Conservation (phyloP, 2,888 invertebrate species). For the Dicycla oo region DNA sequence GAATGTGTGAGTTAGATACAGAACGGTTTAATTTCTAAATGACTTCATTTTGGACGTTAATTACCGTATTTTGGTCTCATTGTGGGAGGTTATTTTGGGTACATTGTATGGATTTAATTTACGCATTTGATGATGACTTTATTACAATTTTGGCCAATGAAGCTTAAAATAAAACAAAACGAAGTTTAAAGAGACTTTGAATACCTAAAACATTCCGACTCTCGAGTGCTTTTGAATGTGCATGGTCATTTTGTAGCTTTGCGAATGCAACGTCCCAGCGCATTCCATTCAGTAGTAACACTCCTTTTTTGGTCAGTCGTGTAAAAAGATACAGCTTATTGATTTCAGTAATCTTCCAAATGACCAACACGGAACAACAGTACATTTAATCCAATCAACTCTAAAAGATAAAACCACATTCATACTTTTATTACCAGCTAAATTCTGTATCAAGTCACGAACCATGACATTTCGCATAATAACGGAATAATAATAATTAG, state of each 20-base stretch:
- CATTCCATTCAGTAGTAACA: background rate
- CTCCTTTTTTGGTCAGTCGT: too few species aligned
- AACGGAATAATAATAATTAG: constrained; percentile 53
- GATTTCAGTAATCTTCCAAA: background rate
- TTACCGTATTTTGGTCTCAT: constrained; percentile 17
- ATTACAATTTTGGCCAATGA: background rate
- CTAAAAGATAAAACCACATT: constrained; percentile 9
- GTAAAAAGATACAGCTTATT: background rate
- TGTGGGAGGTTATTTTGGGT: constrained; percentile 9
- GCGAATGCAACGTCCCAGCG: background rate
- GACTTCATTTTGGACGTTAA: constrained; percentile 34
- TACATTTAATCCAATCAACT: background rate
- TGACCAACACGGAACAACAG: background rate
- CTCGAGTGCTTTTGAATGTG: background rate
- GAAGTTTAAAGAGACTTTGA: background rate
- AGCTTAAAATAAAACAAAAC: background rate
- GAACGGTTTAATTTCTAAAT: constrained; percentile 25
- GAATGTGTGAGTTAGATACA: constrained; percentile 30
- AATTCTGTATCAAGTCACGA: constrained; percentile 45
- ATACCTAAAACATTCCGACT: background rate
- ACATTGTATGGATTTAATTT: background rate
- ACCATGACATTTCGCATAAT: constrained; percentile 47
- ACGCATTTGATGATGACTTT: constrained; percentile 4
- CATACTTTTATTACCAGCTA: constrained; percentile 32
- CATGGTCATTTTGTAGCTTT: background rate